Conservation (phyloP, 2,113 vertebrate species). For the Herpetotheres cachinnans region DNA sequence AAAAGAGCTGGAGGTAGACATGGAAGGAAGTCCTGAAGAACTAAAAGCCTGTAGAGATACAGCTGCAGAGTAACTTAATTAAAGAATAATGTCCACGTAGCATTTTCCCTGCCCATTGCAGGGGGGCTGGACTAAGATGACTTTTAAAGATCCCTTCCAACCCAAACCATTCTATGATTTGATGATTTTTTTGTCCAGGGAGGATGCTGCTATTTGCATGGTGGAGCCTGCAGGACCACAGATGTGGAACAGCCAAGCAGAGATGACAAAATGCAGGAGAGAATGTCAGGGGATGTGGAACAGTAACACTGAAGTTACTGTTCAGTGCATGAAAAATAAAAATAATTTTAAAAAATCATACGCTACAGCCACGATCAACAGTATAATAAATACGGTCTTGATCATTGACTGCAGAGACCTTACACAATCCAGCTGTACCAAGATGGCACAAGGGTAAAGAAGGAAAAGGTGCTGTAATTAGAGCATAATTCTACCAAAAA, state of each 20-base stretch:
- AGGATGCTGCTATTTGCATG: neutral
- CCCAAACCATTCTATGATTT: neutral
- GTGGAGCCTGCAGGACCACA: neutral
- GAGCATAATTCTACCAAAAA: neutral
- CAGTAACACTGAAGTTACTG: fast-evolving
- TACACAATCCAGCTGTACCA: fast-evolving
- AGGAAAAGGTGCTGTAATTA: neutral
- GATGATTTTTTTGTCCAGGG: neutral
- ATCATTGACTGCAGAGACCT: neutral
- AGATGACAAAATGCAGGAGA: neutral
- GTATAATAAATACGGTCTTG: neutral
- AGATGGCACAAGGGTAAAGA: neutral
- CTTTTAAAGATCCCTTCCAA: neutral
- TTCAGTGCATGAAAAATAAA: neutral
- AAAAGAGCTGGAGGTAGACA: neutral
- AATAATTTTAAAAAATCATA: neutral
- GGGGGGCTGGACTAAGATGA: neutral
- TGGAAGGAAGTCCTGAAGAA: neutral
- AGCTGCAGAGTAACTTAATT: neutral
- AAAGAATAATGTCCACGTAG: neutral
- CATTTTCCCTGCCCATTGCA: neutral
- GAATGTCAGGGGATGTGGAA: neutral
- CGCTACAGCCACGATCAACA: neutral
- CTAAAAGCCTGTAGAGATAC: neutral
- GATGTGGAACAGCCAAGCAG: neutral